These are phyloP conservation scores for Etheostoma perlongum DNA, from an alignment of 2,797 vertebrate species.

Conservation along the genomic window DNA sequence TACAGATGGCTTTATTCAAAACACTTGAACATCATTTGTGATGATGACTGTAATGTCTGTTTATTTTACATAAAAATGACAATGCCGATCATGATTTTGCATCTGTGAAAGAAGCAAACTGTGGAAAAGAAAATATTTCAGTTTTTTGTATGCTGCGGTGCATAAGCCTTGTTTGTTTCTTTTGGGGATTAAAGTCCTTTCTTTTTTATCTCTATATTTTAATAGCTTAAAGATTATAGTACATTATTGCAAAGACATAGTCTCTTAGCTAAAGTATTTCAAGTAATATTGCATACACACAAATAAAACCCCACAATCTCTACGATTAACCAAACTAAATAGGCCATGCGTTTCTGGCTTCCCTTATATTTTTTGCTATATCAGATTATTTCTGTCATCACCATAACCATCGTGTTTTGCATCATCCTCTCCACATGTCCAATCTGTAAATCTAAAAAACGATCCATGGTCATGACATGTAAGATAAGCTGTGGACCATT, in stretches of 20 bases:
- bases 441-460: slow-evolving; percentile 65
- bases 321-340: slow-evolving; percentile 38
- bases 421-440: slow-evolving; percentile 62
- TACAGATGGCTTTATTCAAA: slow-evolving; percentile 34
- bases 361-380: slow-evolving; percentile 17
- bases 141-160: not conserved
- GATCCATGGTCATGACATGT: slow-evolving; percentile 51
- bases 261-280: slow-evolving; percentile 20
- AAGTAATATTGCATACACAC: slow-evolving; percentile 14
- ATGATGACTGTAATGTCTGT: slow-evolving; percentile 17
- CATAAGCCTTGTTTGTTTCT: slow-evolving; percentile 27
- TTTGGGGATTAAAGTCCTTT: slow-evolving; percentile 34
- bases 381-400: slow-evolving; percentile 68
- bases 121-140: not conserved
- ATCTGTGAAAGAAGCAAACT: slow-evolving; percentile 6
- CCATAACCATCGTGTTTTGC: slow-evolving; percentile 51
- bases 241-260: slow-evolving; percentile 33
- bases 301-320: slow-evolving; percentile 39
- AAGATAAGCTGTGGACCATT: slow-evolving; percentile 70
- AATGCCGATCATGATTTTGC: slow-evolving; percentile 23
- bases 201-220: slow-evolving; percentile 37
- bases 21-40: slow-evolving; percentile 15
- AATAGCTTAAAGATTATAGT: slow-evolving; percentile 39
- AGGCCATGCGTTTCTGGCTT: slow-evolving; percentile 29
- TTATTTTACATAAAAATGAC: slow-evolving; percentile 25